A percentile compares a stretch with the other conserved stretches of the same genome.
Evolutionary conservation across 2,888 invertebrate species (phyloP).

Genomic region (Silvanus unidentatus): DNA sequence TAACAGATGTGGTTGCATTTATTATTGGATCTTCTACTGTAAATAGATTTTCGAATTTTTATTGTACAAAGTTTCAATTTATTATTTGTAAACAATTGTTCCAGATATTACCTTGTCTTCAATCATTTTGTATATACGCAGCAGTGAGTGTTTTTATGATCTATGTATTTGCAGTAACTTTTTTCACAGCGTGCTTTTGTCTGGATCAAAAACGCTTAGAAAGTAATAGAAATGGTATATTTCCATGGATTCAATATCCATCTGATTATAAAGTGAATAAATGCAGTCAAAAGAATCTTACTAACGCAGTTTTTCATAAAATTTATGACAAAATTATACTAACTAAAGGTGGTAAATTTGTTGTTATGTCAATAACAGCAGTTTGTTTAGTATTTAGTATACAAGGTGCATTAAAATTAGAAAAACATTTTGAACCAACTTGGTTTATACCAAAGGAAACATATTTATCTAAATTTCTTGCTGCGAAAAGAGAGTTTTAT

Average conservation of each 20-base stretch:
- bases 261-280: slow-evolving; percentile 49
- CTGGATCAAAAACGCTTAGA: slow-evolving; percentile 63
- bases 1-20: slow-evolving; percentile 76
- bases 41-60: too few relatives aligned
- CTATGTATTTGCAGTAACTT: slow-evolving; percentile 71
- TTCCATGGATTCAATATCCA: slow-evolving; percentile 62
- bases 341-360: slow-evolving; percentile 60
- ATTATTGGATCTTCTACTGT: slow-evolving; percentile 73
- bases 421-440: slow-evolving; percentile 72
- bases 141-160: slow-evolving; percentile 70
- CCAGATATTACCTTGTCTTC: slow-evolving; percentile 70
- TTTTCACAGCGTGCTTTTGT: slow-evolving; percentile 72
- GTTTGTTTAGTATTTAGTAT: slow-evolving; percentile 57
- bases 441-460: slow-evolving; percentile 71
- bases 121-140: slow-evolving; percentile 78
- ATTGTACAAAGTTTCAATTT: slow-evolving; percentile 3
- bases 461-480: slow-evolving; percentile 58
- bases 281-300: slow-evolving; percentile 52
- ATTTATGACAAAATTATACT: slow-evolving; percentile 62
- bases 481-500: slow-evolving; percentile 54
- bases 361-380: slow-evolving; percentile 55
- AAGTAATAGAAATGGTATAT: slow-evolving; percentile 57
- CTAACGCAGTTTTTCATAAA: slow-evolving; percentile 54
- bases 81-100: slow-evolving; percentile 23
- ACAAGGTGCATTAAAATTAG: slow-evolving; percentile 56